Percentiles rank a stretch among this genome's conserved stretches.
Conservation (phyloP, 2,888 invertebrate species). For the Anthophora plumipes region DNA sequence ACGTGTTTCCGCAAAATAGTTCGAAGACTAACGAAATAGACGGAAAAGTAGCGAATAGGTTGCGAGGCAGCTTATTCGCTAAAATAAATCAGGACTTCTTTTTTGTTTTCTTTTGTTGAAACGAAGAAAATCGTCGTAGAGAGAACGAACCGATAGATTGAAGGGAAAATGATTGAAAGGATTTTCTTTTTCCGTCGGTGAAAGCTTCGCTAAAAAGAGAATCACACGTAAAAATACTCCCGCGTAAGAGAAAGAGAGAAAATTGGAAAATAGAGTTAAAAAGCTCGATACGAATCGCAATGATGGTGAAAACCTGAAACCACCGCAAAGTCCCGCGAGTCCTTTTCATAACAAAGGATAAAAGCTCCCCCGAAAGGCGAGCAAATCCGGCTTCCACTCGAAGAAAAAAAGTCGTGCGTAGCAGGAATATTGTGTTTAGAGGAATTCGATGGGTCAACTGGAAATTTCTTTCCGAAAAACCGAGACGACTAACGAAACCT, state of each 20-base stretch:
- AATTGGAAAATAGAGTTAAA: neutral
- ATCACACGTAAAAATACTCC: neutral
- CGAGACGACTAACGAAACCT: neutral
- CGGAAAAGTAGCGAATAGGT: neutral
- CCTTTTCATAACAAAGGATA: neutral
- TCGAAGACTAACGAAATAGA: neutral
- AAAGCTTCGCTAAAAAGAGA: neutral
- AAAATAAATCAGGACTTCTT: too few species aligned
- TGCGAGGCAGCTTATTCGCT: too few species aligned
- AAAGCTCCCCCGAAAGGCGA: neutral
- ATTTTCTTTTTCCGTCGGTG: neutral
- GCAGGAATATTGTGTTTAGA: neutral
- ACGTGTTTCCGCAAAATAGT: neutral
- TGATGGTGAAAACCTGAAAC: neutral
- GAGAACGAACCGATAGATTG: neutral
- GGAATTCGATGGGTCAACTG: neutral
- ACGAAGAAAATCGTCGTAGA: neutral
- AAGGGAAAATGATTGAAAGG: neutral
- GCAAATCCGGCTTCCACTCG: neutral
- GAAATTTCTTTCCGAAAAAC: neutral
- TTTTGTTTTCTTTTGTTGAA: too few species aligned
- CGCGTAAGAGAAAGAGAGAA: neutral
- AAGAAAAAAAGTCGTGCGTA: neutral
- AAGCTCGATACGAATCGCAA: neutral
- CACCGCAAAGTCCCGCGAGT: too few species aligned